These are phyloP conservation scores for Sebastes cheni DNA, from an alignment of 2,797 vertebrate species.

Conservation along the genomic window DNA sequence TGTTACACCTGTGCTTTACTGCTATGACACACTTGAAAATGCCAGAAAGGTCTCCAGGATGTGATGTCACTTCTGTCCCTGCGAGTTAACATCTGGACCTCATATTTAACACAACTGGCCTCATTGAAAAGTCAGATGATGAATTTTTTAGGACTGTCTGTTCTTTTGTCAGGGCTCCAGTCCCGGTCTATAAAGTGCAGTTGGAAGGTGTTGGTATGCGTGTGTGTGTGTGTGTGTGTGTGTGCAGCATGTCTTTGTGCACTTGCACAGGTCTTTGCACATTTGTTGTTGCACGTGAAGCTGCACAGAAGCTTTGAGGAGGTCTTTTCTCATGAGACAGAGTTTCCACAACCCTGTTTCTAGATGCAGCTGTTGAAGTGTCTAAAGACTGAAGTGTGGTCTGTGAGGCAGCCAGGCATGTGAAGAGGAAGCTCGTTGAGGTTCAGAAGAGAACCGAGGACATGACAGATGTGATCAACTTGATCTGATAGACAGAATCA, in stretches of 20 bases:
- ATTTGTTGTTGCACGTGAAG: not conserved
- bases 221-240: not conserved
- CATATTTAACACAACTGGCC: not conserved
- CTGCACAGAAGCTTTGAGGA: not conserved
- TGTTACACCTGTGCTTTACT: not conserved
- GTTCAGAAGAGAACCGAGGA: not conserved
- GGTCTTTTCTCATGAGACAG: not conserved
- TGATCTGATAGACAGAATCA: not conserved
- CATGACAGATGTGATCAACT: not conserved
- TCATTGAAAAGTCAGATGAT: not conserved
- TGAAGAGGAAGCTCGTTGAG: not conserved
- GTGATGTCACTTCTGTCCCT: not conserved
- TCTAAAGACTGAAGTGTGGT: not conserved
- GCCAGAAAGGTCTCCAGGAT: not conserved
- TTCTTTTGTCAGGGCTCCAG: not conserved
- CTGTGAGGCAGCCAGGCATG: not conserved
- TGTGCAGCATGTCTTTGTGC: not conserved
- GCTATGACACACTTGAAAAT: not conserved
- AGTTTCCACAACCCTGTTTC: not conserved
- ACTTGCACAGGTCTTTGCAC: not conserved
- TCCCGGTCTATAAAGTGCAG: not conserved
- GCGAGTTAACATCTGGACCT: not conserved
- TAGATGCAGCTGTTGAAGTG: not conserved
- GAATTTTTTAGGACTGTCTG: not conserved
- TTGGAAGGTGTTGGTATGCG: not conserved